Base-by-base conservation (phyloP, 2,888 invertebrate species). In the Lamellibrachia columna region DNA sequence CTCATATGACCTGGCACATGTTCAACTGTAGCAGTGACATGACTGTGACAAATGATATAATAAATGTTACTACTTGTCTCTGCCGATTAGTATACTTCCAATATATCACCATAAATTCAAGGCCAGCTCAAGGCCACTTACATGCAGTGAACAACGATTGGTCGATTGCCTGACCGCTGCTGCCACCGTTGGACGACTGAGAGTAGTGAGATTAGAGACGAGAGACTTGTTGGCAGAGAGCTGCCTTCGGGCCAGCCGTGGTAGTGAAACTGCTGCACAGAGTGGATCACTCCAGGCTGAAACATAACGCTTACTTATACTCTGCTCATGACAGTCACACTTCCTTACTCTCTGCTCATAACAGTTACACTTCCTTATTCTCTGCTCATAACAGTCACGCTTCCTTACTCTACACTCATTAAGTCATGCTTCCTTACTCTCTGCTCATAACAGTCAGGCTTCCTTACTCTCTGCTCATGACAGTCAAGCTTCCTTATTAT, bases 71-170 rank as follows among this genome's bases (percentile, higher is more conserved):
- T 75, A n/a, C 22, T 6, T 22, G 15, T 75, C 75, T 22, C 0
- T 22, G n/a, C 22, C 6, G 75, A 6, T 75, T n/a, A 15, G 11
- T 75, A 75, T 6, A 15, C 15, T 22, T n/a, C 22, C 22, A 22
- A 4, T n/a, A 2, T 22, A 7, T 53, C 15, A 92, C 58, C 9
- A 92, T 15, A 15, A 75, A 11, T 60, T 40, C 93, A 75, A 75
- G 15, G 75, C 75, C 3, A 75, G 75, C 75, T 75, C 6, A 15
- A 60, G 75, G 95, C 55, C 91, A 95, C 96, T 95, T 95, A 98
- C 98, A 98, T 98, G 97, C 98, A 98, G 97, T 99, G 99, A 93
- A 99, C 98, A 91, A 98, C 97, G 96, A 98, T 97, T 90, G 98
- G 97, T 97, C 96, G 96, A 95, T 96, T 96, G 91, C 96, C 96